Conservation (phyloP, 2,113 vertebrate genomes). For the Anthoscopus minutus region DNA sequence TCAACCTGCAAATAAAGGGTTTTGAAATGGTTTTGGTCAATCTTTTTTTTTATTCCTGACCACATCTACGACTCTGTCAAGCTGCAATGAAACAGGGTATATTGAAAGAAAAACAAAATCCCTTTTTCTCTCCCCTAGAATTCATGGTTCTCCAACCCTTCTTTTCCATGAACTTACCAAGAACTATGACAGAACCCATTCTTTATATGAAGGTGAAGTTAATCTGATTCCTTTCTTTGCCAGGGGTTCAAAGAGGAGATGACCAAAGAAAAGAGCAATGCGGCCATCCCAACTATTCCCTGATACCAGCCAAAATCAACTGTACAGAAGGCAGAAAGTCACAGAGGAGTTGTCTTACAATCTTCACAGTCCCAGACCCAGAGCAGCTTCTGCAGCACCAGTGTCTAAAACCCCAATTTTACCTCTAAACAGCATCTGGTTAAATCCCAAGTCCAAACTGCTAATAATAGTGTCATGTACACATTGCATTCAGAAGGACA, state of each 20-base stretch:
- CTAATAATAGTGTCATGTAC: background rate
- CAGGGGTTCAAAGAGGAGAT: background rate
- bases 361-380: background rate
- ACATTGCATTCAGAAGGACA: background rate
- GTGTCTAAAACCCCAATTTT: background rate
- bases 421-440: background rate
- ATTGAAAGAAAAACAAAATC: background rate
- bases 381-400: background rate
- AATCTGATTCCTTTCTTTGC: background rate
- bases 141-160: background rate
- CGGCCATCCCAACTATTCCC: background rate
- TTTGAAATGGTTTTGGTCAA: background rate
- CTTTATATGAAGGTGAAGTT: background rate
- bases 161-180: background rate
- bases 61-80: background rate
- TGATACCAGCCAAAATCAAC: background rate
- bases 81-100: background rate
- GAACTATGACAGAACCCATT: background rate
- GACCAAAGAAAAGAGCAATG: background rate
- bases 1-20: background rate
- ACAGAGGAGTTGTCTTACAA: background rate
- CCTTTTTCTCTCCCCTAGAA: background rate
- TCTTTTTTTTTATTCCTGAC: background rate
- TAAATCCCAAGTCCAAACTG: background rate
- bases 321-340: background rate